Evolutionary conservation across 2,797 vertebrate genomes (phyloP).

Genomic region (Falco cherrug): DNA sequence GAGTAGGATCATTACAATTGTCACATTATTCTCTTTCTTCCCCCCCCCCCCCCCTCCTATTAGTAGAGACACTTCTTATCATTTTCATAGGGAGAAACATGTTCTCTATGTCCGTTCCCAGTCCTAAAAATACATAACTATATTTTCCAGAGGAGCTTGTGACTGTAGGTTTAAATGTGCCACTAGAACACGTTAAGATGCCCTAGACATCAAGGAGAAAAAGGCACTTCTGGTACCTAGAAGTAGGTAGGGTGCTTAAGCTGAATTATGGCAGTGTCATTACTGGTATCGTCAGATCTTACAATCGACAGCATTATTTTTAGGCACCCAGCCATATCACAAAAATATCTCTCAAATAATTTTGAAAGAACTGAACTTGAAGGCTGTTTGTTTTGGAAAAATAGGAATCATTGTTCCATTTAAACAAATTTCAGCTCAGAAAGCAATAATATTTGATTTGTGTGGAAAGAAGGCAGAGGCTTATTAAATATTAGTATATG

Average conservation of each 20-base stretch:
- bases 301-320: neutral
- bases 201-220: neutral
- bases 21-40: neutral
- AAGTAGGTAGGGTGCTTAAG: neutral
- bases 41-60: neutral
- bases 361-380: neutral
- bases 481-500: constrained; percentile 13
- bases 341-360: neutral
- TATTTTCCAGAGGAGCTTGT: neutral
- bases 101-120: neutral
- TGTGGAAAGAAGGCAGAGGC: neutral
- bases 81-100: neutral
- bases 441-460: neutral
- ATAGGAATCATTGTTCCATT: constrained; percentile 22
- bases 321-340: neutral
- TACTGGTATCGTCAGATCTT: neutral
- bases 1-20: neutral
- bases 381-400: constrained; percentile 53
- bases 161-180: neutral
- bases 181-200: neutral
- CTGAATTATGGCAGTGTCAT: neutral
- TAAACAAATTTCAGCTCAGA: neutral
- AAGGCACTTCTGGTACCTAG: neutral
- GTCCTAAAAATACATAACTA: neutral
- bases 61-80: neutral